phyloP scores from a whole-genome alignment of 2,113 vertebrate genomes.

The Oreochromis tanganicae region DNA sequence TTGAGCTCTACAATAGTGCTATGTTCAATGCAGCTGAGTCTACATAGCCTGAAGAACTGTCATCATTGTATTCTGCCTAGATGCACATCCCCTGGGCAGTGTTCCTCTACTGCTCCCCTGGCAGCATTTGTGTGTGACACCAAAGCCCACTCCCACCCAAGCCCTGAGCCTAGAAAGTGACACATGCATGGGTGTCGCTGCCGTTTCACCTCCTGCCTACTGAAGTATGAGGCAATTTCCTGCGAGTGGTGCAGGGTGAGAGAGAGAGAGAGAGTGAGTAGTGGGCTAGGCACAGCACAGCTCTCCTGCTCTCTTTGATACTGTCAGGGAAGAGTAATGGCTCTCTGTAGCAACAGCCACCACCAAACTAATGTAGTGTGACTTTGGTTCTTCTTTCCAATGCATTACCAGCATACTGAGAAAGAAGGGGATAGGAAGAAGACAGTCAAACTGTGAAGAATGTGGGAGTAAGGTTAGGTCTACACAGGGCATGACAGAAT shows the following conservation, averaged over 20 bases:
- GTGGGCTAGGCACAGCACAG: slow-evolving; percentile 33
- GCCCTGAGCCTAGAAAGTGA: slow-evolving; percentile 65
- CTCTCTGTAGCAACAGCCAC: slow-evolving; percentile 62
- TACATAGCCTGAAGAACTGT: slow-evolving; percentile 35
- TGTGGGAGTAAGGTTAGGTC: background rate
- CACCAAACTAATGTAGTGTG: slow-evolving; percentile 72
- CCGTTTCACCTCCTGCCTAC: slow-evolving; percentile 74
- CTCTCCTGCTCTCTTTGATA: slow-evolving; percentile 69
- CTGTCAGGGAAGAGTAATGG: slow-evolving; percentile 73
- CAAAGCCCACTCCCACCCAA: slow-evolving; percentile 69
- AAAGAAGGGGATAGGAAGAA: slow-evolving; percentile 41
- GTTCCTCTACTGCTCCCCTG: slow-evolving; percentile 60
- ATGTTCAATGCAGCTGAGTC: slow-evolving; percentile 55
- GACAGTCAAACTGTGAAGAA: slow-evolving; percentile 26
- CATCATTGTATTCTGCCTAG: slow-evolving; percentile 45
- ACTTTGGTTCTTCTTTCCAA: slow-evolving; percentile 68
- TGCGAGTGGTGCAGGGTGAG: slow-evolving; percentile 62
- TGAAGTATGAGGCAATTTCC: slow-evolving; percentile 79
- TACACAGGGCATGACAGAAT: slow-evolving; percentile 1
- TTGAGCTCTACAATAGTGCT: background rate
- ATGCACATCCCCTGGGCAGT: slow-evolving; percentile 64
- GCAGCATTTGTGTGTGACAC: slow-evolving; percentile 68
- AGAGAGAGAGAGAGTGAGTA: slow-evolving; percentile 47
- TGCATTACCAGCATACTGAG: slow-evolving; percentile 57
- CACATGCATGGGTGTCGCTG: slow-evolving; percentile 70